Conservation (phyloP, 2,888 invertebrate genomes). For the Lysandra coridon region DNA sequence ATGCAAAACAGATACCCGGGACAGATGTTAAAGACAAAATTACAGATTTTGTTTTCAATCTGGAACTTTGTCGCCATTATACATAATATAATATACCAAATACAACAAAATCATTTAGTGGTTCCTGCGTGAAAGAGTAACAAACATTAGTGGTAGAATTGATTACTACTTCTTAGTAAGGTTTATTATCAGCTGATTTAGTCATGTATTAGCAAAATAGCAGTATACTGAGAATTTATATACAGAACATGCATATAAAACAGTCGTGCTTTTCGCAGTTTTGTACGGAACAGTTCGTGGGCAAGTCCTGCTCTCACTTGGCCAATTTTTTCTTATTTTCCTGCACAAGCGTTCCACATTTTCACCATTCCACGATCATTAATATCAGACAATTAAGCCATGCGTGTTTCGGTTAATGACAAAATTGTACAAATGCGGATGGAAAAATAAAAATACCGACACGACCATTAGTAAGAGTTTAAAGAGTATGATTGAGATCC, state of each 20-base stretch:
- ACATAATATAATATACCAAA: not conserved
- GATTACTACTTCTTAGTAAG: too few species aligned
- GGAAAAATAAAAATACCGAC: not conserved
- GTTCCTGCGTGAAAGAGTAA: too few species aligned
- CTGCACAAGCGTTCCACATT: conserved; percentile 12
- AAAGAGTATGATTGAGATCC: not conserved
- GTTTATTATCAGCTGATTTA: too few species aligned
- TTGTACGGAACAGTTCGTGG: not conserved
- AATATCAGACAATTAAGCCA: conserved; percentile 5
- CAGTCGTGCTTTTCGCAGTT: too few species aligned
- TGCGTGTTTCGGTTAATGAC: conserved; percentile 1
- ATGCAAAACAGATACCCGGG: too few species aligned
- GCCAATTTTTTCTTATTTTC: not conserved
- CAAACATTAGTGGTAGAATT: too few species aligned
- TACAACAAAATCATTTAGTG: too few species aligned
- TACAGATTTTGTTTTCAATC: too few species aligned
- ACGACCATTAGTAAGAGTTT: not conserved
- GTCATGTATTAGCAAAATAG: too few species aligned
- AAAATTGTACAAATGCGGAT: conserved; percentile 15
- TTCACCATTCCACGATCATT: conserved; percentile 15
- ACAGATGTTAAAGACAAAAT: too few species aligned
- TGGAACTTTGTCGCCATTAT: not conserved
- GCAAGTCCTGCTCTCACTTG: not conserved
- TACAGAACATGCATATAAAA: too few species aligned
- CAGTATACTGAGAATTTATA: too few species aligned